Evolutionary conservation across 92 coral and sea anemone species (phyloP).

Genomic region (Anthopleura xanthogrammica): DNA sequence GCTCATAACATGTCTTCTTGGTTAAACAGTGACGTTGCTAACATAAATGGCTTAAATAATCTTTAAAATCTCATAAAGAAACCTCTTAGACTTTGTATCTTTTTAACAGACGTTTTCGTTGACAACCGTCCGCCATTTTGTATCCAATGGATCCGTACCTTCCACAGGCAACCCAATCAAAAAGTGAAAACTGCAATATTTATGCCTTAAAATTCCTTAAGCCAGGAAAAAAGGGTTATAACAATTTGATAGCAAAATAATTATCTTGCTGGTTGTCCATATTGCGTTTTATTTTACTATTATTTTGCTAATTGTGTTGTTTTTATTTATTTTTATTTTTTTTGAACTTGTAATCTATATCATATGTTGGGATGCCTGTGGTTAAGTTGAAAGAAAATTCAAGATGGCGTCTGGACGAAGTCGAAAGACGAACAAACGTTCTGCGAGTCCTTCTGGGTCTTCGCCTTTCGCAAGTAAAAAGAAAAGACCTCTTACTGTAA

Average conservation of each 20-base stretch:
- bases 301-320: not conserved
- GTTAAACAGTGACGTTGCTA: not conserved
- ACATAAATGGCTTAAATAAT: not conserved
- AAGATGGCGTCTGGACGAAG: slow-evolving; percentile 93
- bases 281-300: too few relatives aligned
- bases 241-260: too few relatives aligned
- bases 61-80: not conserved
- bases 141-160: slow-evolving; percentile 3
- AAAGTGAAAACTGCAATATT: not conserved
- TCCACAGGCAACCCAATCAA: slow-evolving; percentile 23
- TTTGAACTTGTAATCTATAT: not conserved
- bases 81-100: not conserved
- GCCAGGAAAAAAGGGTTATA: too few relatives aligned
- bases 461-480: slow-evolving; percentile 65
- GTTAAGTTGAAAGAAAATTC: slow-evolving; percentile 2
- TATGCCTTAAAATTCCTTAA: too few relatives aligned
- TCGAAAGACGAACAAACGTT: slow-evolving; percentile 64
- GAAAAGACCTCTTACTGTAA: slow-evolving; percentile 85
- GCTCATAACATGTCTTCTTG: slow-evolving; percentile 63
- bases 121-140: slow-evolving; percentile 54
- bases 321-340: not conserved
- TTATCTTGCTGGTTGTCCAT: not conserved
- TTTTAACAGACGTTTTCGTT: slow-evolving; percentile 5
- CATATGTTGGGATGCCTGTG: slow-evolving; percentile 23
- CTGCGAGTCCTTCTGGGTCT: slow-evolving; percentile 64